Evolutionary conservation across 1,140 invertebrate genomes (phyloP), one percentile per base, ranked within the genome.

Genomic region (Neodiprion lecontei): DNA sequence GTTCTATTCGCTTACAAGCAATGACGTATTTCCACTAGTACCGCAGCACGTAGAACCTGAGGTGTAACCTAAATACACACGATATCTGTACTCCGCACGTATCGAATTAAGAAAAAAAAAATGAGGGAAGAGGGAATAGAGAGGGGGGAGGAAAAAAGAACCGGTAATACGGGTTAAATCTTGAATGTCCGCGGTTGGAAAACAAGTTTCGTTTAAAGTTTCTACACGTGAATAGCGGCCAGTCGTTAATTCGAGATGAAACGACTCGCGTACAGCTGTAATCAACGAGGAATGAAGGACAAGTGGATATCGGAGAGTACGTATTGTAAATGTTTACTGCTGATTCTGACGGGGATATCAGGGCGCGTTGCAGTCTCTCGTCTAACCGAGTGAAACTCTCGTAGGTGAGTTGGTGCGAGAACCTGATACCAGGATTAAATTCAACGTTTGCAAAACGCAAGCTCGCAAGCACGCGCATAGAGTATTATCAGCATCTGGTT

Each of bases 121-220:
- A 61, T 0, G 53, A 9, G 53, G 53, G n/a, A 4, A 9, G n/a
- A 61, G n/a, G n/a, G 50, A 14, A 14, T 53, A 14, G 50, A 53
- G 53, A 61, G 53, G 9, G n/a, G n/a, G n/a, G 53, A 9, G 4
- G n/a, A 5, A 61, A 8, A 61, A 61, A 61, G 53, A 61, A 61
- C 53, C 53, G 53, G 53, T 61, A 61, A 61, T 61, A 61, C 53
- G 53, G 53, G 53, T 61, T 40, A 40, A 61, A 61, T 61, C 53
- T 61, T 17, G 53, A 61, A 61, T 12, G 53, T 61, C 53, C 53
- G 53, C 53, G 53, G 53, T 61, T 17, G 53, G 53, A 61, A 61
- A 61, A 14, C 53, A 61, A 17, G 53, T 61, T 61, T 61, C 53
- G 53, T 1, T 61, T 8, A 61, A 61, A 61, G 53, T 11, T 61